phyloP scores from a whole-genome alignment of 2,888 invertebrate genomes.

The Sabatieria punctata region DNA sequence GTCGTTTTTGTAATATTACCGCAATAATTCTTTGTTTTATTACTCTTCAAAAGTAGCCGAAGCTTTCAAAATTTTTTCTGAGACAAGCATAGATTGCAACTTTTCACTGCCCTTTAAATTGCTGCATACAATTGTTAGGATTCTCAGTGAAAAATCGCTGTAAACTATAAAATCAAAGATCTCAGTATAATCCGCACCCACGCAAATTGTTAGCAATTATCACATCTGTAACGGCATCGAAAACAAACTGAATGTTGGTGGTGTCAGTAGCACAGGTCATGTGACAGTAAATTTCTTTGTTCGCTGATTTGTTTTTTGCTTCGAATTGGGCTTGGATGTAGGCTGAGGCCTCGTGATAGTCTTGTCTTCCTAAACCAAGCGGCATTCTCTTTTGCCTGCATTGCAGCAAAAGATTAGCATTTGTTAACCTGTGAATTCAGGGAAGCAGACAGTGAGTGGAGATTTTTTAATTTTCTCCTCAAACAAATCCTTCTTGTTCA shows the following conservation, averaged over 20 bases:
- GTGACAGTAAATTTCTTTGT: constrained; percentile 99
- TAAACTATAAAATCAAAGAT: background rate
- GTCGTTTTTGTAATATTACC: too few species aligned
- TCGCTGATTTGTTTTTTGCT: constrained; percentile 98
- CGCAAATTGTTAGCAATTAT: constrained; percentile 99
- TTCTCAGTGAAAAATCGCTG: too few species aligned
- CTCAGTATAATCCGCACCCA: constrained; percentile 93
- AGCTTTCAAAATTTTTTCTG: too few species aligned
- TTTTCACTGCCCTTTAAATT: too few species aligned
- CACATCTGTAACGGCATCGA: constrained; percentile 99
- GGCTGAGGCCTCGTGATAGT: constrained; percentile 95
- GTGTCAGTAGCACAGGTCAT: constrained; percentile 99
- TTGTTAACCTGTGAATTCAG: constrained; percentile 77
- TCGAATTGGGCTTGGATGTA: constrained; percentile 99
- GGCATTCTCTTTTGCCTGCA: too few species aligned
- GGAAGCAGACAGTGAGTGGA: constrained; percentile 97
- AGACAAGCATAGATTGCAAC: too few species aligned
- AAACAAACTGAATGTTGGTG: constrained; percentile 99
- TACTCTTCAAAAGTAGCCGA: too few species aligned
- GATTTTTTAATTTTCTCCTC: constrained; percentile 99
- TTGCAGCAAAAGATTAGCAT: constrained; percentile 85
- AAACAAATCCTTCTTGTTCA: constrained; percentile 99
- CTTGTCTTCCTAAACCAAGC: constrained; percentile 82
- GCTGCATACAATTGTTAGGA: too few species aligned
- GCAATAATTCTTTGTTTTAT: too few species aligned